These are phyloP conservation scores for Agrilus cyanescens DNA, from an alignment of 2,888 invertebrate genomes.

Conservation along the genomic window DNA sequence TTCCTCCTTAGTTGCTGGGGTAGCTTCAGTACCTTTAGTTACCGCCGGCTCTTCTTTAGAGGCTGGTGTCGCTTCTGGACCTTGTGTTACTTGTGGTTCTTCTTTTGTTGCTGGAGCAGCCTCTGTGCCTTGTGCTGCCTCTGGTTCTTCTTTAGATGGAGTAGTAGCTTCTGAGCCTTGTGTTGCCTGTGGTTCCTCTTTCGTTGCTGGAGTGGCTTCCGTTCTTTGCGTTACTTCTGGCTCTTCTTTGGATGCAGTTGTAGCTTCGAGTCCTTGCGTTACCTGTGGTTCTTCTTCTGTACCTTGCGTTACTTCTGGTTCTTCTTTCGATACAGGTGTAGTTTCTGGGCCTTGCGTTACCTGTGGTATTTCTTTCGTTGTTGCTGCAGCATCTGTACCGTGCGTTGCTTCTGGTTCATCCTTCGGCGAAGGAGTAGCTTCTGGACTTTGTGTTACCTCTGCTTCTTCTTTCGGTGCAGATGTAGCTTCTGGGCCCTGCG, in stretches of 20 bases:
- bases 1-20: no score
- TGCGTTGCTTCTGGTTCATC: constrained; percentile 5
- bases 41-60: background rate
- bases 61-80: no score
- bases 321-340: constrained; percentile 3
- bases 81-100: background rate
- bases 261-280: background rate
- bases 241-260: background rate
- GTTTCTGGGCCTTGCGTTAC: constrained; percentile 6
- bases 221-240: background rate
- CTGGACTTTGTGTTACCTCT: constrained; percentile 6
- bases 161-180: constrained; percentile 4
- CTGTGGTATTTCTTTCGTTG: background rate
- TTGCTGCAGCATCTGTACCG: constrained; percentile 14
- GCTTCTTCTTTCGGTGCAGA: constrained; percentile 8
- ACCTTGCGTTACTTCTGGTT: constrained; percentile 5
- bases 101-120: constrained; percentile 6
- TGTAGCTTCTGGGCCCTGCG: constrained; percentile 18
- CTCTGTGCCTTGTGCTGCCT: constrained; percentile 11
- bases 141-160: constrained; percentile 5
- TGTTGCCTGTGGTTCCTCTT: background rate
- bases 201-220: background rate
- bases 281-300: constrained; percentile 12
- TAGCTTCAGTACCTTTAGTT: no score
- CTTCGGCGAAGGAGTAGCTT: background rate